These are phyloP conservation scores for Orientallactaga bullata DNA, from an alignment of 2,113 vertebrate species.

Conservation along the genomic window DNA sequence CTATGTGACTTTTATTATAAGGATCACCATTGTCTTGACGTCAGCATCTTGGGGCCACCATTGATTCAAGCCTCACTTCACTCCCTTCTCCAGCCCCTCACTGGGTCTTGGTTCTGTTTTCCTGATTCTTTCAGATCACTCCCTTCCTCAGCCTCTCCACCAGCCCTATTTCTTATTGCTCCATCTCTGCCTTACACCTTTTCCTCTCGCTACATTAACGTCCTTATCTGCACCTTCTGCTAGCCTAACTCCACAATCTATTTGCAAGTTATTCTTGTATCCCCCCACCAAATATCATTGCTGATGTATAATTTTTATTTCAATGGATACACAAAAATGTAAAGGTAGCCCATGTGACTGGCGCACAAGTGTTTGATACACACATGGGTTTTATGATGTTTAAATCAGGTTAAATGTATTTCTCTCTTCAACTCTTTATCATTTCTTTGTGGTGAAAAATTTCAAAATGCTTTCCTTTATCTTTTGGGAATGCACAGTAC, in stretches of 20 bases:
- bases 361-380: too few relatives aligned
- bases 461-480: neutral
- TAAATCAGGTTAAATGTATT: neutral
- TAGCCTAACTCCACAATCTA: neutral
- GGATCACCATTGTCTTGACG: neutral
- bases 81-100: neutral
- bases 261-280: neutral
- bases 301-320: neutral
- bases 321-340: neutral
- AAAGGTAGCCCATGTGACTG: neutral
- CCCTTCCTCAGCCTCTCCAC: neutral
- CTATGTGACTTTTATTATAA: neutral
- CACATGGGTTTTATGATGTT: neutral
- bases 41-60: neutral
- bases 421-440: neutral
- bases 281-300: neutral
- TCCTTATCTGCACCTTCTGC: neutral
- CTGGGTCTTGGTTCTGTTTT: neutral
- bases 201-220: too few relatives aligned
- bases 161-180: neutral
- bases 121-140: neutral
- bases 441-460: neutral
- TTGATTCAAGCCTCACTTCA: neutral
- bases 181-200: too few relatives aligned
- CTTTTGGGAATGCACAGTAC: neutral